Base-by-base conservation (phyloP, 1,140 invertebrate genomes). In the Drosophila nikananu region DNA sequence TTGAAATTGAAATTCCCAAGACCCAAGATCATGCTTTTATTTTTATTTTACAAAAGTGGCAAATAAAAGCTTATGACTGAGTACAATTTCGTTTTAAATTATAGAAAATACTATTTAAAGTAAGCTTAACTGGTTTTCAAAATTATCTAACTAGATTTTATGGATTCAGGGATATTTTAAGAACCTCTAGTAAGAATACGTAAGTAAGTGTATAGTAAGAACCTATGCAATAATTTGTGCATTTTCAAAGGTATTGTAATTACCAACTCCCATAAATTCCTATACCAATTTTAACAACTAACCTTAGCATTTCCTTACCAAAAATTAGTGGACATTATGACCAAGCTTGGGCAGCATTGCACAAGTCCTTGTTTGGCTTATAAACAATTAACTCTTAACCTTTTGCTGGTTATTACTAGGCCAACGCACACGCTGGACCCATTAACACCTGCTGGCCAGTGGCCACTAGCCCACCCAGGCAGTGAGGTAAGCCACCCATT, bases 371-470 rank as follows among this genome's bases (percentile, higher is more conserved):
- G 5, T 55, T 55, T 17, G 52, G 19, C 8, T 23, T 37, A 37
- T 23, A 9, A 37, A 55, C 32, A 7, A 39, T 55, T 55, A 55
- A 55, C 54, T 23, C 8, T n/a, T 12, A 37, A 37, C 52, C 52
- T 37, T 12, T 55, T 17, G 49, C 17, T 7, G 5, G 30, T 32
- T 17, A 17, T 55, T 23, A 23, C 12, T 23, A 41, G 10, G 4
- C 44, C 10, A 23, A 9, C 10, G 9, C 46, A 51, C 46, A 49
- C 62, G 51, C 30, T 65, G 15, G 15, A 15, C 25, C 41, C 63
- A 66, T 59, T 46, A 66, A 32, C 55, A 66, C 54, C 63, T 46
- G 25, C 27, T 21, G 58, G 25, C 19, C 15, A 7, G 5, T 37
- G 35, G 27, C 32, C 10, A 32, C 0, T 42, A 17, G 13, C n/a